Evolutionary conservation across 2,113 vertebrate species (phyloP), one percentile per base, ranked within the genome.

Genomic region (Dendropsophus ebraccatus): DNA sequence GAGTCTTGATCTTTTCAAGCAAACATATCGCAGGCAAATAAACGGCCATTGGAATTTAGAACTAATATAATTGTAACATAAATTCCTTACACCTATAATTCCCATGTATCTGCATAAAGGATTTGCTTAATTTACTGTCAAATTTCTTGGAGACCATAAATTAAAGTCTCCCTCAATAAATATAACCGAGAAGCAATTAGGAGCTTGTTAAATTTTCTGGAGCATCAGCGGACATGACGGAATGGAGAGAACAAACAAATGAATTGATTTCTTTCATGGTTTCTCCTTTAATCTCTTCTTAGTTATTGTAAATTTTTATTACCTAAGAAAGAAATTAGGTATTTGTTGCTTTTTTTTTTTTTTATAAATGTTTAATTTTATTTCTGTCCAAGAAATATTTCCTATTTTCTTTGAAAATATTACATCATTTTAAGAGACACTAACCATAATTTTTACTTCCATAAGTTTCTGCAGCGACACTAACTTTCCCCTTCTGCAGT

Each of bases 91-190:
- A 67, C 25, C n/a, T 8, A 50, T 67, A 81, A 67, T 60, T 67
- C 0, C 79, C 45, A 67, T 4, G n/a, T 13, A 60, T 49, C 49
- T 30, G 49, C 58, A 49, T 25, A 62, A 62, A n/a, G 60, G 23
- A 67, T 81, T 67, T 81, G 28, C 8, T 47, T 81, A 41, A 28
- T 49, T 67, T 25, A 30, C 79, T 62, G 60, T 62, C 60, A 67
- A 16, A 19, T 69, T 69, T 69, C 16, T 69, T 67, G 60, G 58
- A 28, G 37, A 67, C 13, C 14, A 11, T 25, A 47, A 60, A 60
- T 54, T 58, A 62, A 60, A 12, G 1, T 41, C 25, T 56, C 35
- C 67, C 17, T 70, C 67, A 69, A 72, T 37, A 41, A 72, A 72
- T 72, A 37, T 37, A 23, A 23, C 17, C 4, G 32, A 37, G 12